Conservation (phyloP, 1,140 invertebrate genomes). For the Drosophila subobscura region DNA sequence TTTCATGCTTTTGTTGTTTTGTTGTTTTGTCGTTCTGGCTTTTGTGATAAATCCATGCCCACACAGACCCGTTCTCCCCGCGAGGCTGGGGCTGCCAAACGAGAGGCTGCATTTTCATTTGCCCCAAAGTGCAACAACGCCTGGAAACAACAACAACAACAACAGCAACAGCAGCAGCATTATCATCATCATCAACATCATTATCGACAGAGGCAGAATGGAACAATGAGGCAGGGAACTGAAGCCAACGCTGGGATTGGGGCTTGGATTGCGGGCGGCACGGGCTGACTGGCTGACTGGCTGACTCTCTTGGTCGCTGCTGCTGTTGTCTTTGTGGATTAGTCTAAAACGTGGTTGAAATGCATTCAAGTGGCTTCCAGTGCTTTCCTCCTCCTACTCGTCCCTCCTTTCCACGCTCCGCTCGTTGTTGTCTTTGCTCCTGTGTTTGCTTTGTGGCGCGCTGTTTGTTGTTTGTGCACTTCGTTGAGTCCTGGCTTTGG, state of each 20-base stretch:
- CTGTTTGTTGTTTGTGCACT: slow-evolving; percentile 21
- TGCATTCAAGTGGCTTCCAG: slow-evolving; percentile 66
- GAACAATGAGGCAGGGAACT: slow-evolving; percentile 12
- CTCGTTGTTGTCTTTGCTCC: background rate
- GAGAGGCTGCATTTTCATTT: slow-evolving; percentile 54
- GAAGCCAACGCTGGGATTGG: too few relatives aligned
- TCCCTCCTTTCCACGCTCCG: too few relatives aligned
- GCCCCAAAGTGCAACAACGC: slow-evolving; percentile 27
- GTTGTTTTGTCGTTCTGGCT: slow-evolving; percentile 30
- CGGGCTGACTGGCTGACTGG: too few relatives aligned
- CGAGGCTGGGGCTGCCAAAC: background rate
- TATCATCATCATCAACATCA: slow-evolving; percentile 7
- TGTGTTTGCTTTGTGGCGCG: background rate
- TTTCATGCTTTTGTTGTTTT: slow-evolving; percentile 21
- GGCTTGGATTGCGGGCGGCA: too few relatives aligned
- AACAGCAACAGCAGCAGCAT: slow-evolving; percentile 4
- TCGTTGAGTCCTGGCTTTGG: slow-evolving; percentile 15
- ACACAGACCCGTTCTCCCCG: too few relatives aligned
- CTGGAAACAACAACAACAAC: slow-evolving; percentile 7
- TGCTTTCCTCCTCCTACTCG: slow-evolving; percentile 25
- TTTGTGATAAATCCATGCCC: slow-evolving; percentile 59
- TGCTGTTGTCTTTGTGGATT: slow-evolving; percentile 74
- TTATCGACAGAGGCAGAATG: slow-evolving; percentile 4
- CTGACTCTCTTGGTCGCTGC: slow-evolving; percentile 10
- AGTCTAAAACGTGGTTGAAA: slow-evolving; percentile 64